Evolutionary conservation across 1,140 invertebrate genomes (phyloP).

Genomic region (Phthorimaea operculella): DNA sequence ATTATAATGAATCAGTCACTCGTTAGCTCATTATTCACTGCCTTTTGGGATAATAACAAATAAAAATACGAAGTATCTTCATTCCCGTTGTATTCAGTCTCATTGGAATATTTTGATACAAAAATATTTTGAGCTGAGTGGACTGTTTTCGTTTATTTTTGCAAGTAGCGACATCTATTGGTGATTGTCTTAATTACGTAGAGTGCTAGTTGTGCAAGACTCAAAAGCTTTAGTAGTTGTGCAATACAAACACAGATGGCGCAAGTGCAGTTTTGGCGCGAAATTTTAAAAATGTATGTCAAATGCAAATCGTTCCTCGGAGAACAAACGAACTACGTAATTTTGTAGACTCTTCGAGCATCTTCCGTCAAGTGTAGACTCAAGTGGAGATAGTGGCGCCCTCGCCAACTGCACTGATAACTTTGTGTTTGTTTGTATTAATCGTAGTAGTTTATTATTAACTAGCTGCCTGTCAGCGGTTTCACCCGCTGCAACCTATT

Average conservation of each 20-base stretch:
- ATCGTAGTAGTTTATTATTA: no score
- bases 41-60: conserved; percentile 29
- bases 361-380: no score
- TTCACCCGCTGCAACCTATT: no score
- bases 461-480: no score
- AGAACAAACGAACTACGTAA: no score
- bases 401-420: no score
- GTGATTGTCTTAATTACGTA: conserved; percentile 7
- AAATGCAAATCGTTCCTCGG: background rate
- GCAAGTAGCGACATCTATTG: conserved; percentile 58
- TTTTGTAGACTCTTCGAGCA: no score
- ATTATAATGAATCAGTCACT: conserved; percentile 50
- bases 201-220: background rate
- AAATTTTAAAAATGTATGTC: conserved; percentile 3
- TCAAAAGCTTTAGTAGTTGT: background rate
- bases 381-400: no score
- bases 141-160: conserved; percentile 52
- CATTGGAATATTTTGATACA: conserved; percentile 35
- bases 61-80: background rate
- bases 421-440: no score
- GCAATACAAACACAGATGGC: conserved; percentile 39
- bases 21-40: conserved; percentile 41
- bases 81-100: conserved; percentile 16
- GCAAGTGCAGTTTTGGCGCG: conserved; percentile 13
- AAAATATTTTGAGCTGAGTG: conserved; percentile 14